These are phyloP conservation scores for Agrenia bidenticulata DNA, from an alignment of 2,888 invertebrate genomes.

Conservation along the genomic window DNA sequence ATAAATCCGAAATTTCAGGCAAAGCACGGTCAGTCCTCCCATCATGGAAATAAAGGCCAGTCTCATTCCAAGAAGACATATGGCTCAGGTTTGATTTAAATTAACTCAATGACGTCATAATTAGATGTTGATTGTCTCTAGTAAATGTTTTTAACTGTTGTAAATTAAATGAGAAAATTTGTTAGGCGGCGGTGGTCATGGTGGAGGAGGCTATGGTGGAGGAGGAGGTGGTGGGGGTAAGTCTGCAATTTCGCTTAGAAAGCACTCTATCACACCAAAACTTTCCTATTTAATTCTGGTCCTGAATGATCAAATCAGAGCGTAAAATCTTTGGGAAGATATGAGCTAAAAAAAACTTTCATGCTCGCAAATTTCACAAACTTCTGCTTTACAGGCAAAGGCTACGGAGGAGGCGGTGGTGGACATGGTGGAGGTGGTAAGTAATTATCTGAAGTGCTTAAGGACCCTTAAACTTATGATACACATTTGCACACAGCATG, in stretches of 20 bases:
- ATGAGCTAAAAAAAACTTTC: no score
- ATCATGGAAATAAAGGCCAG: slow-evolving; percentile 49
- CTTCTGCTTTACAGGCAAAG: slow-evolving; percentile 20
- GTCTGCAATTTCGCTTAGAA: no score
- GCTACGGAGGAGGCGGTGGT: slow-evolving; percentile 35
- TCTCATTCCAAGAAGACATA: slow-evolving; percentile 29
- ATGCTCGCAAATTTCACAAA: neutral
- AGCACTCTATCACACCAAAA: no score
- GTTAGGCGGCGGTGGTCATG: slow-evolving; percentile 25
- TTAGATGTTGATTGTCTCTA: no score
- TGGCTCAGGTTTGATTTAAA: slow-evolving; percentile 10
- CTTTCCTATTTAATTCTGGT: no score
- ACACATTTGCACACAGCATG: neutral
- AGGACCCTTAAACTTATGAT: neutral
- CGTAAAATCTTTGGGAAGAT: no score
- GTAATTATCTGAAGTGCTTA: neutral
- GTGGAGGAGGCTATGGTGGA: slow-evolving; percentile 35
- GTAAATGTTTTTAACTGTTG: no score
- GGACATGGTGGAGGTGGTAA: slow-evolving; percentile 16
- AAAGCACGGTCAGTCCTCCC: slow-evolving; percentile 49
- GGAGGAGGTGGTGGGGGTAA: slow-evolving; percentile 33
- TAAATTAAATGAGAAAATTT: neutral
- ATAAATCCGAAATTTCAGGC: slow-evolving; percentile 27
- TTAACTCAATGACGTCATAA: neutral
- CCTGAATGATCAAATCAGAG: no score